Conservation (phyloP, 2,113 vertebrate genomes). For the Entomyzon cyanotis region DNA sequence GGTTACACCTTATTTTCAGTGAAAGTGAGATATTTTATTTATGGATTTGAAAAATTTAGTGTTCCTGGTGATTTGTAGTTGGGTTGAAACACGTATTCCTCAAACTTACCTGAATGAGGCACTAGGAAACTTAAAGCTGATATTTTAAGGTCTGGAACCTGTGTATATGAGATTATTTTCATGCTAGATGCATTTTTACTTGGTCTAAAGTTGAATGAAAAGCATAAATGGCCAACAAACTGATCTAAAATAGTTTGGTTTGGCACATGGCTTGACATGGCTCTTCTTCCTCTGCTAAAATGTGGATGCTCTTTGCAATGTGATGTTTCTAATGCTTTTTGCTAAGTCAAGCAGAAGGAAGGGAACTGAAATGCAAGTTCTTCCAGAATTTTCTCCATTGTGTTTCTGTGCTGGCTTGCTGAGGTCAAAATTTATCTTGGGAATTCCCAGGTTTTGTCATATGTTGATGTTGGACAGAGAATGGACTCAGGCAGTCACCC, state of each 20-base stretch:
- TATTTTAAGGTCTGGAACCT: background rate
- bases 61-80: background rate
- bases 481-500: background rate
- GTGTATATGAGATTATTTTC: background rate
- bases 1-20: background rate
- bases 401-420: background rate
- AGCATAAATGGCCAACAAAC: background rate
- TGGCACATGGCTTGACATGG: accelerated
- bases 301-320: background rate
- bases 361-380: background rate
- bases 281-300: background rate
- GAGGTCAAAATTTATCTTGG: background rate
- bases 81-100: background rate
- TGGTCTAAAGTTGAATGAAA: background rate
- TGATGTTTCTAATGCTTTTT: background rate
- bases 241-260: background rate
- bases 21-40: background rate
- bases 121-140: background rate
- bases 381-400: background rate
- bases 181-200: background rate
- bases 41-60: background rate
- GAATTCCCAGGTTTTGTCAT: background rate
- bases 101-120: background rate
- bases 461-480: accelerated
- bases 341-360: background rate